Evolutionary conservation across 1,140 invertebrate species (phyloP), one percentile per base, ranked within the genome.

Genomic region (Cardiocondyla obscurior): DNA sequence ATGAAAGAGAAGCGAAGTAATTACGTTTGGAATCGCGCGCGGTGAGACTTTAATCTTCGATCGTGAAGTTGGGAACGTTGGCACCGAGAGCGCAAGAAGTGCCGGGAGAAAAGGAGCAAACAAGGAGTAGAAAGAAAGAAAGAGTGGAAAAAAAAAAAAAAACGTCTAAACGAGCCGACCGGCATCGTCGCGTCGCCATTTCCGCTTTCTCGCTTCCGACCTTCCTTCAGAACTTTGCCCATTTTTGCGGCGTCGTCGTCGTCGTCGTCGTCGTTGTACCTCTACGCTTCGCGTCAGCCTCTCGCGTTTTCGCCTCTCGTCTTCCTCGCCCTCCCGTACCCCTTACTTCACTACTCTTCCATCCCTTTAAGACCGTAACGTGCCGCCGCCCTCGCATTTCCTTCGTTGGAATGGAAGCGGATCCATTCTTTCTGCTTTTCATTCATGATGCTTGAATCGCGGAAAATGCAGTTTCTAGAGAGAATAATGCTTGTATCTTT

Each of bases 1-100:
- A 88, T 90, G 89, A 91, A 90, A 91, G 90, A 85, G 83, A 76
- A 87, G 67, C 53, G 44, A 76, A 89, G 90, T 90, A 91, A 91
- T 91, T 91, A 91, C 88, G 83, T 88, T 87, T 67, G 81, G 67
- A 64, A 44, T 67, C 3, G 33, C 12, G 49, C 72, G 82, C 82
- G 87, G 82, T 42, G 65, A 90, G 87, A 88, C 83, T 90, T 91
- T 85, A 90, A 90, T 91, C 89, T 90, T 85, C 70, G 88, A 90
- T 90, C 87, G 62, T 67, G 49, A 14, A 57, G 74, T 3, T 42
- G 19, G 49, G 44, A 62, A 1, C 60, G 74, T 3, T 42, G 19
- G 49, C 53, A 62, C 3, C 60, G 55, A 51, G 67, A 25, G 33
- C 36, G 16, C 58, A 25, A 36, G 14, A 16, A 58, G 19, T 60